A percentile compares a stretch with the other conserved stretches of the same genome.
Conservation (phyloP, 2,113 vertebrate species). For the Condylura cristata region DNA sequence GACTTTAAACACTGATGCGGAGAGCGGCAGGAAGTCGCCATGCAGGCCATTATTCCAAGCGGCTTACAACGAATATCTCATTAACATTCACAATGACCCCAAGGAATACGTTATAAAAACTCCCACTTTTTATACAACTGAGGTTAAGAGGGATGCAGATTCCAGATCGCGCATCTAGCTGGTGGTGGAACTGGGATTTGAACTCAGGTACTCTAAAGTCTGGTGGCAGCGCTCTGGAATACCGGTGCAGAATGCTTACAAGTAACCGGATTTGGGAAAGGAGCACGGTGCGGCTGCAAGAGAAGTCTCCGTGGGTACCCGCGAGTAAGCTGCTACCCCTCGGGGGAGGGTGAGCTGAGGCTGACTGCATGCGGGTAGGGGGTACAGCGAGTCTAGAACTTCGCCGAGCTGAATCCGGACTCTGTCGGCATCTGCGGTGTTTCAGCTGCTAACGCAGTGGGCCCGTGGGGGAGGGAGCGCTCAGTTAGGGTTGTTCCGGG, state of each 20-base stretch:
- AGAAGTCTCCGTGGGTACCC: background rate
- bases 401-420: background rate
- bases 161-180: background rate
- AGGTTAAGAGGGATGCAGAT: background rate
- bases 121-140: background rate
- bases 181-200: background rate
- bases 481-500: constrained; percentile 30
- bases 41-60: background rate
- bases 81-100: background rate
- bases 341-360: background rate
- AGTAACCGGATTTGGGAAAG: no score
- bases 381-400: background rate
- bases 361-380: accelerated
- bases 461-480: background rate
- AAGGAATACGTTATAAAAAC: background rate
- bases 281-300: background rate
- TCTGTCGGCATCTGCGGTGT: no score
- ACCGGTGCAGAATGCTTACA: background rate
- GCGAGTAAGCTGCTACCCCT: background rate
- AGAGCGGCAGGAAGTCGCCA: background rate
- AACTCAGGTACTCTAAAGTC: background rate
- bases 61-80: background rate
- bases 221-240: accelerated
- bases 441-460: no score
- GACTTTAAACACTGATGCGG: background rate